A percentile compares a stretch with the other conserved stretches of the same genome.
These are phyloP conservation scores for Palaemon carinicauda DNA, from an alignment of 1,140 invertebrate species.

Conservation along the genomic window DNA sequence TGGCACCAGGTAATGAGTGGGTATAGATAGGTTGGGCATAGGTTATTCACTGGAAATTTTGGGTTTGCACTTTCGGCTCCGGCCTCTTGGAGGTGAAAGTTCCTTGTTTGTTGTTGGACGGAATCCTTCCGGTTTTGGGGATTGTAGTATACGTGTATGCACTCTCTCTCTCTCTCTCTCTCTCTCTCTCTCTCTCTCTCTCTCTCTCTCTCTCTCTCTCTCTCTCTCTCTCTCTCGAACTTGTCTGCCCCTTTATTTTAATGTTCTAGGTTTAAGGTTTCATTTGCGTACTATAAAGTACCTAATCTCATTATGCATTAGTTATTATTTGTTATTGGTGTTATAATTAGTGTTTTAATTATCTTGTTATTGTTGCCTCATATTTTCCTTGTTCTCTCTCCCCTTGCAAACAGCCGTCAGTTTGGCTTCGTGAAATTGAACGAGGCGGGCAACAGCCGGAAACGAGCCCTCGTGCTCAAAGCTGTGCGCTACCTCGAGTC, in stretches of 20 bases:
- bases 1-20: no score
- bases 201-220: background rate
- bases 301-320: background rate
- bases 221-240: background rate
- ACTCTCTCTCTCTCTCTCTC: background rate
- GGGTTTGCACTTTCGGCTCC: no score
- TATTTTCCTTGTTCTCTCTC: background rate
- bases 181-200: background rate
- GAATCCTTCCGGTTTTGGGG: no score
- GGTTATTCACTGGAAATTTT: no score
- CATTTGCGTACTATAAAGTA: background rate
- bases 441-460: conserved; percentile 77
- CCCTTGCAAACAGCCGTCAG: conserved; percentile 79
- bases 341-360: background rate
- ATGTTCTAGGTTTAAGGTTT: background rate
- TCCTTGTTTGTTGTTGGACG: no score
- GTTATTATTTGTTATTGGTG: background rate
- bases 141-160: no score
- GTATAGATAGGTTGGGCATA: no score
- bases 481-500: conserved; percentile 84
- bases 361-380: background rate
- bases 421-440: conserved; percentile 85
- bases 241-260: background rate
- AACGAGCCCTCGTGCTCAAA: conserved; percentile 80
- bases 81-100: no score